Evolutionary conservation across 2,888 invertebrate species (phyloP).

Genomic region (Pantelozetes paolii): DNA sequence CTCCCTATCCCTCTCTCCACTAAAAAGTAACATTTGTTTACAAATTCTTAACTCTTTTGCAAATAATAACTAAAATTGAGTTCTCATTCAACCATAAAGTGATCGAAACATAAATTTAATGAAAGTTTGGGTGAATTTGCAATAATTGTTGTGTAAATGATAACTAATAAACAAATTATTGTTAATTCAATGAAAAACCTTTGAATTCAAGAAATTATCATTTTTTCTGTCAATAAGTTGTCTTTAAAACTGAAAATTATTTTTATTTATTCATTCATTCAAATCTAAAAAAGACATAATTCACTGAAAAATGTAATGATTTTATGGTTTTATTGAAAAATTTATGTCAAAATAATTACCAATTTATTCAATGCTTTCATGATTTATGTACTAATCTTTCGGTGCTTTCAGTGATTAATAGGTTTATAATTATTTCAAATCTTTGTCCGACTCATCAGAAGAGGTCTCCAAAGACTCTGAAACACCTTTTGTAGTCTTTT

Average conservation of each 20-base stretch:
- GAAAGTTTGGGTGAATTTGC: slow-evolving; percentile 8
- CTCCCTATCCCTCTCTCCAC: no score
- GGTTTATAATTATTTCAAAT: neutral
- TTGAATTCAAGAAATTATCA: no score
- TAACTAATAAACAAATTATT: neutral
- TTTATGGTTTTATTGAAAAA: neutral
- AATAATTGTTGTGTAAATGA: slow-evolving; percentile 1
- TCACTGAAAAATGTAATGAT: neutral
- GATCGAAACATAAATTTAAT: neutral
- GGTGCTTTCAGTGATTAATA: no score
- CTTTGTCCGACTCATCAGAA: slow-evolving; percentile 34
- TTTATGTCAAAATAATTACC: slow-evolving; percentile 9
- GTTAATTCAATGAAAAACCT: neutral
- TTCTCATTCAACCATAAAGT: neutral
- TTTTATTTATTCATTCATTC: slow-evolving; percentile 1
- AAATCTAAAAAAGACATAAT: neutral
- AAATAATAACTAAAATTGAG: neutral
- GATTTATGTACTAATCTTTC: neutral
- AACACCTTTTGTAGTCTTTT: neutral
- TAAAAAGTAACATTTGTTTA: no score
- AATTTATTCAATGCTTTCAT: neutral
- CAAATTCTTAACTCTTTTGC: neutral
- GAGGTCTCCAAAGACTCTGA: no score
- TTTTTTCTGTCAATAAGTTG: neutral
- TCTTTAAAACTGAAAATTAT: neutral